Evolutionary conservation across 2,113 vertebrate species (phyloP).

Genomic region (Cephalophus harveyi): DNA sequence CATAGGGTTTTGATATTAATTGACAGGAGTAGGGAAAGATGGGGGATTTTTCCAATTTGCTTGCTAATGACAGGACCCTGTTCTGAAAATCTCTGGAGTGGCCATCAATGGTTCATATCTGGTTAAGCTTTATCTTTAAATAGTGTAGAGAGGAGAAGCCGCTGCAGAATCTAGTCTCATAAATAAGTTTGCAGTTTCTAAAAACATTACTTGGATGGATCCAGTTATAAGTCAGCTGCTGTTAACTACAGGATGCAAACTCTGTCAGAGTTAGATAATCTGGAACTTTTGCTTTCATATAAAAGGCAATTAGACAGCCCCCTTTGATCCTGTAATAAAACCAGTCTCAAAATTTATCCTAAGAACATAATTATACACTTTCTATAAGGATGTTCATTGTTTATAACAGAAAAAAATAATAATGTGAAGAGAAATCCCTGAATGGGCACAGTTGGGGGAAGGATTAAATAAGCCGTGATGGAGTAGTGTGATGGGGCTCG

Average conservation of each 20-base stretch:
- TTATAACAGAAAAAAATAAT: neutral
- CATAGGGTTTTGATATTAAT: neutral
- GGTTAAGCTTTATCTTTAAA: neutral
- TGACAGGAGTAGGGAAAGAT: neutral
- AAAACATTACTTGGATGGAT: neutral
- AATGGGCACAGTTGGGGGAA: neutral
- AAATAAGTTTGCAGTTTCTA: neutral
- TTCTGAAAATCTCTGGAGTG: neutral
- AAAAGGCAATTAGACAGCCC: neutral
- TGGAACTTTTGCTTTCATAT: neutral
- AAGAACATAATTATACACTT: neutral
- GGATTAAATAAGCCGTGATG: neutral
- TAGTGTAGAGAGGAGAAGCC: neutral
- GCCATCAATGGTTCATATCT: neutral
- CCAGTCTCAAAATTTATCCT: neutral
- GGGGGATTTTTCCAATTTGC: neutral
- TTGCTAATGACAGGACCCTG: neutral
- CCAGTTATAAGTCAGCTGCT: neutral
- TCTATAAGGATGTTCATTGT: neutral
- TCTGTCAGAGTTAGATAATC: neutral
- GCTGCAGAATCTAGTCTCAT: neutral
- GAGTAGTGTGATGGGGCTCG: neutral
- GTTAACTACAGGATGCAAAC: neutral
- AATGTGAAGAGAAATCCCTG: neutral
- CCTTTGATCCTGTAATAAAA: neutral